phyloP scores from a whole-genome alignment of 2,888 invertebrate genomes.

The Lumbricus terrestris region DNA sequence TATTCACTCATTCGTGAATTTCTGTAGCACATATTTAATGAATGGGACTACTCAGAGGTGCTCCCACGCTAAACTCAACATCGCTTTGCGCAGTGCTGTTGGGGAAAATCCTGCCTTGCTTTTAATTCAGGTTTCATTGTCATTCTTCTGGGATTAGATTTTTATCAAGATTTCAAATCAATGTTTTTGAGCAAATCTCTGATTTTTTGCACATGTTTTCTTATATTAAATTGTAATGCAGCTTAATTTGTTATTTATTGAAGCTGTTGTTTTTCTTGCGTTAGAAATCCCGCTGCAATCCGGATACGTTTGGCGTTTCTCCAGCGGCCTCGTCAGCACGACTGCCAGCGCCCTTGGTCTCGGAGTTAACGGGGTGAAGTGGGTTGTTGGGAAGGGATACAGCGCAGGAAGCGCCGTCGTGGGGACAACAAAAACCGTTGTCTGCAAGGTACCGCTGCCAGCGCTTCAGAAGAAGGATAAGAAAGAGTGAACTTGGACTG shows the following conservation, averaged over 20 bases:
- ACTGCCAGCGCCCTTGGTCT: slow-evolving; percentile 43
- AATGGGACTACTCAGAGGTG: too few species aligned
- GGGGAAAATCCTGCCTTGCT: not conserved
- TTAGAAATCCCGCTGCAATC: not conserved
- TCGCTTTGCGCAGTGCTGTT: not conserved
- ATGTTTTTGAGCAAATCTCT: not conserved
- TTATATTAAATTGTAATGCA: not conserved
- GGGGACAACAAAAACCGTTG: slow-evolving; percentile 36
- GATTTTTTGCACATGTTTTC: not conserved
- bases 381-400: slow-evolving; percentile 55
- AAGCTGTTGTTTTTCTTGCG: not conserved
- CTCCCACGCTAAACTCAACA: not conserved
- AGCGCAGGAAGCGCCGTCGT: slow-evolving; percentile 50
- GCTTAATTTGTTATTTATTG: not conserved
- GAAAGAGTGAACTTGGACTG: slow-evolving; percentile 46
- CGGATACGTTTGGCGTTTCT: slow-evolving; percentile 51
- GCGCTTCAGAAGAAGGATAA: slow-evolving; percentile 49
- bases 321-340: slow-evolving; percentile 48
- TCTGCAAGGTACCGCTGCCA: slow-evolving; percentile 47
- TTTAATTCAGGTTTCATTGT: not conserved
- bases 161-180: too few species aligned
- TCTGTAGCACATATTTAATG: too few species aligned
- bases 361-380: slow-evolving; percentile 53
- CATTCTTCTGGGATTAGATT: not conserved
- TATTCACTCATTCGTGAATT: too few species aligned